Percentiles rank a stretch among this genome's conserved stretches.
Evolutionary conservation across 2,797 vertebrate species (phyloP).

Genomic region (Acrossocheilus wenchowensis): DNA sequence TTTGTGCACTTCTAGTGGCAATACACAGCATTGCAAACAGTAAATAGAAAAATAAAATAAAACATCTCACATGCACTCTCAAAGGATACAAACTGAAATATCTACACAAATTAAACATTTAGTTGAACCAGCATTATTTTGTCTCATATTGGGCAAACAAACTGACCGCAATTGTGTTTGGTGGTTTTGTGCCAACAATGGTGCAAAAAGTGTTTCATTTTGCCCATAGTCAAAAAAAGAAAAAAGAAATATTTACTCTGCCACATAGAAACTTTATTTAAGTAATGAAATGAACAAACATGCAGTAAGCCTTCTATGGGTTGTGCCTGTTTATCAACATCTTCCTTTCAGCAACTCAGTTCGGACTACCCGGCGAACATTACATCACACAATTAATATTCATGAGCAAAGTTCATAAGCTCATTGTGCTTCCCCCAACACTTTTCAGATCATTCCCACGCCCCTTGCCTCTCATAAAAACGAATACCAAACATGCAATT

Average conservation of each 20-base stretch:
- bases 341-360: neutral
- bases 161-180: neutral
- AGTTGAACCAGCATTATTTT: neutral
- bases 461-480: constrained; percentile 27
- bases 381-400: neutral
- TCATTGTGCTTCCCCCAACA: neutral
- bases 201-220: neutral
- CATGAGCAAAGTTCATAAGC: neutral
- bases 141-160: neutral
- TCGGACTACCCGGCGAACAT: neutral
- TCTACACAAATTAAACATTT: neutral
- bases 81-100: neutral
- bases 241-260: neutral
- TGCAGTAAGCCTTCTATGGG: too few relatives aligned
- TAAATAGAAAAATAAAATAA: neutral
- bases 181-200: neutral
- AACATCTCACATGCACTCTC: neutral
- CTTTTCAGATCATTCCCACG: constrained; percentile 6
- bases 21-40: neutral
- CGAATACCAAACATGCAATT: neutral
- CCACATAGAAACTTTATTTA: neutral
- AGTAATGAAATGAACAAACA: neutral
- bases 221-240: neutral
- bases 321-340: neutral
- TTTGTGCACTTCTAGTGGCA: neutral